These are phyloP conservation scores for Clistopyga incitator DNA, from an alignment of 2,888 invertebrate species.

Conservation along the genomic window DNA sequence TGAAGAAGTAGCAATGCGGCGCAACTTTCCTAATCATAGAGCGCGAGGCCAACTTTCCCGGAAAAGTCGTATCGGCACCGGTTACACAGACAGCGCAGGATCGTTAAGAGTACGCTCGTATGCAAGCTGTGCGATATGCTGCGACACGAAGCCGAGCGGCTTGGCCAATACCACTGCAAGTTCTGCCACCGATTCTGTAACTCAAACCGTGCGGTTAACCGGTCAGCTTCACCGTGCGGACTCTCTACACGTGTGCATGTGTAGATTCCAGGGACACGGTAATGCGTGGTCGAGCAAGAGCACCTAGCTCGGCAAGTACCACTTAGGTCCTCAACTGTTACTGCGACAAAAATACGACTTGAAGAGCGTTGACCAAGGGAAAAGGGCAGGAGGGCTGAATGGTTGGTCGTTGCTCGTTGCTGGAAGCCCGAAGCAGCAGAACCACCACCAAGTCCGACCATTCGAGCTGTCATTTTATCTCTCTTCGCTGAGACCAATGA, in stretches of 20 bases:
- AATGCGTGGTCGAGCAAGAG: constrained; percentile 26
- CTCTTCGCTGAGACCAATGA: constrained; percentile 45
- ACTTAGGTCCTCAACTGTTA: constrained; percentile 54
- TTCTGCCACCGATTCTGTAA: not conserved
- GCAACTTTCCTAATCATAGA: constrained; percentile 27
- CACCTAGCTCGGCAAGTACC: constrained; percentile 39
- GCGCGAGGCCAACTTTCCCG: constrained; percentile 51
- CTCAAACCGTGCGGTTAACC: constrained; percentile 12
- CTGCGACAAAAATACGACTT: constrained; percentile 41
- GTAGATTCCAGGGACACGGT: constrained; percentile 19
- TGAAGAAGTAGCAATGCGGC: not conserved
- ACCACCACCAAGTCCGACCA: constrained; percentile 39
- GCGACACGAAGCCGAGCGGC: constrained; percentile 34
- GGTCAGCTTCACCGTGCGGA: constrained; percentile 35
- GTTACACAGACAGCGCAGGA: constrained; percentile 31
- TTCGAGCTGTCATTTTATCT: constrained; percentile 58
- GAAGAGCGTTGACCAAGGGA: constrained; percentile 45
- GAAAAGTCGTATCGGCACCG: constrained; percentile 52
- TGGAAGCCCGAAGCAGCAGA: constrained; percentile 38
- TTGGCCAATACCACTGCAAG: not conserved
- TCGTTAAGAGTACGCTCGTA: constrained; percentile 34
- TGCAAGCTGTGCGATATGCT: constrained; percentile 47
- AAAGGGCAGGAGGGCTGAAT: constrained; percentile 7
- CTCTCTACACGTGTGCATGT: not conserved
- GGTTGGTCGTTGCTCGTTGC: constrained; percentile 16